Evolutionary conservation across 2,888 invertebrate species (phyloP), one percentile per base, ranked within the genome.

Genomic region (Myopa testacea): DNA sequence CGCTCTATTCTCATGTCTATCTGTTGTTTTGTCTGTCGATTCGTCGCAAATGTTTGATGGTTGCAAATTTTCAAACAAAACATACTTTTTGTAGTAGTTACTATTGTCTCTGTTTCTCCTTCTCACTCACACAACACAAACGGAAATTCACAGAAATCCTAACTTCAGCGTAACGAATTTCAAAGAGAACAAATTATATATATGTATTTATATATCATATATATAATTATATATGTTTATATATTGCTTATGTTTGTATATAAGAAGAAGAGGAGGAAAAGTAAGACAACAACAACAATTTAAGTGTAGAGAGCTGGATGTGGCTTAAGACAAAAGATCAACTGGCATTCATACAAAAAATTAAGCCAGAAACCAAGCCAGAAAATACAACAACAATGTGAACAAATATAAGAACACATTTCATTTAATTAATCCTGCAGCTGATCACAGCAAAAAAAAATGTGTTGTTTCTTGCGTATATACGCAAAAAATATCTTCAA

Each of bases 101-200:
- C 52, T 26, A 37, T 75, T 76, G 34, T 62, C 55, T 60, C 73
- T 58, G 63, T 6, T 34, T 4, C 37, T 34, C 38, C 14, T 62
- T 62, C 26, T 26, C 26, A n/a, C 62, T 62, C 26, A 67, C 50
- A 40, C 26, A 75, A 75, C 79, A 77, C 77, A 77, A 77, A 77
- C 79, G 77, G 68, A 79, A 79, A 77, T 79, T 79, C 79, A 79
- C 71, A 79, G 79, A 79, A 79, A 79, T 79, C 71, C 75, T 75
- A 73, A 75, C 69, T 74, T 78, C 60, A 69, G 69, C 75, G 34
- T 65, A 69, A 75, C 58, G 45, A 78, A 77, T 69, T 75, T 75
- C 40, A 52, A 70, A 69, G 60, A 74, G 60, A 74, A 62, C 19
- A 75, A 81, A 67, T 38, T 14, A 69, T n/a, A 45, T 62, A 45